Evolutionary conservation across 1,140 invertebrate species (phyloP).

Genomic region (Pseudoatta argentina): DNA sequence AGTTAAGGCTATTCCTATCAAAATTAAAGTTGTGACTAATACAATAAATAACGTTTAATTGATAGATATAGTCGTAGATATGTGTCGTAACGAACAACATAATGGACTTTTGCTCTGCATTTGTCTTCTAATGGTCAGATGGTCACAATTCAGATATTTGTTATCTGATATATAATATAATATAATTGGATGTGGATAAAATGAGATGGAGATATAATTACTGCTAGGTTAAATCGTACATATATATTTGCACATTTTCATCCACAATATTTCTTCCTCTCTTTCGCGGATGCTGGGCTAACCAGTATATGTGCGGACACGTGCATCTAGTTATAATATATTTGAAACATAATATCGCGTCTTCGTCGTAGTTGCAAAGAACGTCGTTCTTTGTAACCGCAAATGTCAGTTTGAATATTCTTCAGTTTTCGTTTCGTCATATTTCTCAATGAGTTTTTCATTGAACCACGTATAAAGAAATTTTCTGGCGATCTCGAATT

Average conservation of each 20-base stretch:
- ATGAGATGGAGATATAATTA: constrained; percentile 47
- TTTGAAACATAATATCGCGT: constrained; percentile 32
- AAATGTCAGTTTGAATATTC: constrained; percentile 5
- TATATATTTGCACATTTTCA: constrained; percentile 50
- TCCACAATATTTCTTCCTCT: background rate
- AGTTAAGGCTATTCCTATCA: background rate
- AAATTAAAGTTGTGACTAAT: background rate
- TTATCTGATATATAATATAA: constrained; percentile 8
- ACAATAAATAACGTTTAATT: background rate
- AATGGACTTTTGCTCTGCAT: background rate
- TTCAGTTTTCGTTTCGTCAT: background rate
- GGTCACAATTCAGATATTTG: constrained; percentile 41
- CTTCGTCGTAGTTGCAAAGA: background rate
- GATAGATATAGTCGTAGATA: background rate
- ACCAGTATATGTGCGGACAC: background rate
- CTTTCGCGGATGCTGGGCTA: constrained; percentile 5
- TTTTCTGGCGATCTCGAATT: background rate
- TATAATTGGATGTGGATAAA: constrained; percentile 24
- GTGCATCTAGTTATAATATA: constrained; percentile 1
- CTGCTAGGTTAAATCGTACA: constrained; percentile 48
- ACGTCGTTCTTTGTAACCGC: background rate
- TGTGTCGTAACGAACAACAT: background rate
- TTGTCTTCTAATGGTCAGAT: background rate
- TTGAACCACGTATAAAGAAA: background rate
- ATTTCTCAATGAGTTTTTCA: background rate